A percentile compares a stretch with the other conserved stretches of the same genome.
phyloP scores from a whole-genome alignment of 2,888 invertebrate species.

The Brachypalpus laphriformis region DNA sequence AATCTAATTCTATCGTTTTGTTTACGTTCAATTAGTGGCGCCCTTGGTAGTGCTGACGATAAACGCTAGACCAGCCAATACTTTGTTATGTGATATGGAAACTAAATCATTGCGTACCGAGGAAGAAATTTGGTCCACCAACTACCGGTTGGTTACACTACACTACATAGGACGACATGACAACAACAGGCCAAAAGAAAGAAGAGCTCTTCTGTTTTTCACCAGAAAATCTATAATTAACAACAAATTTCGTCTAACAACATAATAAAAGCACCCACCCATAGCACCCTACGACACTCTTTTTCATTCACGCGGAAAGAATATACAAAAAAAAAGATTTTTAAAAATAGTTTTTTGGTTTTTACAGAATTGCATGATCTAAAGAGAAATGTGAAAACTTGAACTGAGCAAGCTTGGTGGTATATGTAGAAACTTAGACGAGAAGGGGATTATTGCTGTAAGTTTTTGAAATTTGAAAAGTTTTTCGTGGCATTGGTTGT shows the following conservation, averaged over 20 bases:
- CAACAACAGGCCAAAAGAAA: not conserved
- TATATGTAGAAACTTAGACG: not conserved
- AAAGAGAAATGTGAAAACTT: constrained; percentile 1
- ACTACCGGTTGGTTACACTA: not conserved
- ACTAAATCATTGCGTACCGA: not conserved
- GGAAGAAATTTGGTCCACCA: not conserved
- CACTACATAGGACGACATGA: not conserved
- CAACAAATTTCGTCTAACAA: constrained; percentile 9
- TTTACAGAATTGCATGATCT: constrained; percentile 15
- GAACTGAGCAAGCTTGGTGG: not conserved
- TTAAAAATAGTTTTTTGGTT: constrained; percentile 17
- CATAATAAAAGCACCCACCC: constrained; percentile 18
- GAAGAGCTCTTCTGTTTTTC: not conserved
- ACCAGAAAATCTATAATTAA: constrained; percentile 10
- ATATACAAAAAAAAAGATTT: not conserved
- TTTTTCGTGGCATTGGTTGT: constrained; percentile 1
- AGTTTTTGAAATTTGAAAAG: not conserved
- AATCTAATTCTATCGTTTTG: not conserved
- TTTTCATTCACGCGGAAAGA: constrained; percentile 2
- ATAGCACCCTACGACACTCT: not conserved
- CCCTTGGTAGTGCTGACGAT: constrained; percentile 12
- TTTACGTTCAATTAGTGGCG: not conserved
- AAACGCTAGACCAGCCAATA: not conserved
- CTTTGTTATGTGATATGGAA: constrained; percentile 15
- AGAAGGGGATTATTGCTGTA: not conserved